Conservation (phyloP, 53 echinoderm and acorn worm genomes). For the Stichopus horrens region DNA sequence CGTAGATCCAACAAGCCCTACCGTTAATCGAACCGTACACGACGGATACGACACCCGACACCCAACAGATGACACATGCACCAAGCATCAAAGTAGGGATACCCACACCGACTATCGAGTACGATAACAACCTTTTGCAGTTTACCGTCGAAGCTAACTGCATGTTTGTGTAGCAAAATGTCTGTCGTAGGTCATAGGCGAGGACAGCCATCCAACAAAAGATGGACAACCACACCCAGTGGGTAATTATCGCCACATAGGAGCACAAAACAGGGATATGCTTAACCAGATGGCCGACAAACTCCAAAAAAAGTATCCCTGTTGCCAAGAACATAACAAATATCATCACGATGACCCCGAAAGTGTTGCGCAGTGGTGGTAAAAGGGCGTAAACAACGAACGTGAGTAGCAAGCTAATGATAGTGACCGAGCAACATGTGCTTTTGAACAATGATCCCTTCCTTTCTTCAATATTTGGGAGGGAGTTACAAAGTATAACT, state of each 20-base stretch:
- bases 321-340: slow-evolving; percentile 17
- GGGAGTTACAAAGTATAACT: background rate
- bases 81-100: background rate
- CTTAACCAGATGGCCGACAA: background rate
- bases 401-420: background rate
- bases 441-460: background rate
- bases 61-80: background rate
- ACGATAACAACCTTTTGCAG: background rate
- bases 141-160: background rate
- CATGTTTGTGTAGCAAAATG: background rate
- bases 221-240: background rate
- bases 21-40: background rate
- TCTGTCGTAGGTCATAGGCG: background rate
- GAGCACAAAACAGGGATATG: background rate
- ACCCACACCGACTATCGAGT: background rate
- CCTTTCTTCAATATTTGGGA: background rate
- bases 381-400: background rate
- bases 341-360: background rate
- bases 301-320: background rate
- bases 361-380: background rate
- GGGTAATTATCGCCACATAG: background rate
- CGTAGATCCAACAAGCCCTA: background rate
- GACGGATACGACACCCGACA: background rate
- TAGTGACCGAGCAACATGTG: background rate
- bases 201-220: slow-evolving; percentile 21